These are phyloP conservation scores for Lepus oiostolus DNA, from an alignment of 2,797 vertebrate genomes.

Conservation along the genomic window DNA sequence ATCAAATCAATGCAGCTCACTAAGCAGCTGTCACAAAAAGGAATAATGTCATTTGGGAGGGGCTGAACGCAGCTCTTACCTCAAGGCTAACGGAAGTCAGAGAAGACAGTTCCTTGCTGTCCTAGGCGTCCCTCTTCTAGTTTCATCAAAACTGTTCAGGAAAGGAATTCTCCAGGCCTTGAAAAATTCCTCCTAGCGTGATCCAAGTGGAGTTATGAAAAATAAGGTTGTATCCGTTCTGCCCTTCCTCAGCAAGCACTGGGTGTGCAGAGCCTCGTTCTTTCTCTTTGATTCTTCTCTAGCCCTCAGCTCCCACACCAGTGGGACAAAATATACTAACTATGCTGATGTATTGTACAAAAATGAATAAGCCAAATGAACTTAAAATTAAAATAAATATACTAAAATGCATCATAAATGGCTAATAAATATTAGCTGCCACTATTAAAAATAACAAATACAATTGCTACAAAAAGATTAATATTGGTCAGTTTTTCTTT, in stretches of 20 bases:
- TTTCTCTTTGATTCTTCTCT: background rate
- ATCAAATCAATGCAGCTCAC: slow-evolving; percentile 59
- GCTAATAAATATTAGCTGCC: background rate
- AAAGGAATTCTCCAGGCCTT: background rate
- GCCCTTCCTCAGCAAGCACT: background rate
- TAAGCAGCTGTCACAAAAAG: slow-evolving; percentile 34
- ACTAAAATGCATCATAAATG: background rate
- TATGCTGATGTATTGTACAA: background rate
- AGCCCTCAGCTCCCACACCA: background rate
- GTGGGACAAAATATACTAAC: background rate
- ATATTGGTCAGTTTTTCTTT: background rate
- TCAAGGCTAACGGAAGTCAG: background rate
- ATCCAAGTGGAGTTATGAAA: background rate
- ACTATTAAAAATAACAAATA: background rate
- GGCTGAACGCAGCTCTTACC: background rate
- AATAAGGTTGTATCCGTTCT: background rate
- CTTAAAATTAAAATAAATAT: background rate
- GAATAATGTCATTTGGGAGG: slow-evolving; percentile 57
- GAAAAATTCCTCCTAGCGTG: background rate
- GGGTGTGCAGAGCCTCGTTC: background rate
- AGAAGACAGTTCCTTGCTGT: too few species aligned
- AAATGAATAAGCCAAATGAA: background rate
- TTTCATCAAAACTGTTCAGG: background rate
- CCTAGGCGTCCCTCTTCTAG: background rate
- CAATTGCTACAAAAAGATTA: background rate